Conservation (phyloP, 2,113 vertebrate species). For the Nothocercus julius region DNA sequence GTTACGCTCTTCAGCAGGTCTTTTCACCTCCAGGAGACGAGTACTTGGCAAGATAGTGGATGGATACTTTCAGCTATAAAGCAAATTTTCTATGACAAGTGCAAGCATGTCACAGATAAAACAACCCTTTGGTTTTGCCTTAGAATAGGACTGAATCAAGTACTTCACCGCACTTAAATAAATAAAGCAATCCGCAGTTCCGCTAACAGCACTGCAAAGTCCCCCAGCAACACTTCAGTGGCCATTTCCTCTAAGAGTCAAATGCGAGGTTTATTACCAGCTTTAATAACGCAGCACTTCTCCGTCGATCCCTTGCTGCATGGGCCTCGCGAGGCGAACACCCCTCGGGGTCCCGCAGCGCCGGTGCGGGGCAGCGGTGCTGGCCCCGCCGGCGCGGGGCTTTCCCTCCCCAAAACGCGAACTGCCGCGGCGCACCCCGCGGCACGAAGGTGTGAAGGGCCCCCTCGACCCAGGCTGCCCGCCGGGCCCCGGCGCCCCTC, state of each 20-base stretch:
- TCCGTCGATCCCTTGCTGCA: background rate
- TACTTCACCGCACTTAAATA: background rate
- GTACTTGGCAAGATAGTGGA: background rate
- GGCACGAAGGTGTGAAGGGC: too few relatives aligned
- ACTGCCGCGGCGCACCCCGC: too few relatives aligned
- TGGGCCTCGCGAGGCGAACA: background rate
- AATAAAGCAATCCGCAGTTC: background rate
- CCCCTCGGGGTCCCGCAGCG: too few relatives aligned
- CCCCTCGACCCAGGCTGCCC: too few relatives aligned
- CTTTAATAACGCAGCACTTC: background rate
- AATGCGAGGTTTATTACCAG: background rate
- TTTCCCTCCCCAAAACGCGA: too few relatives aligned
- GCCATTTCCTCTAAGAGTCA: background rate
- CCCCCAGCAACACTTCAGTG: background rate
- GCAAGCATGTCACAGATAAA: background rate
- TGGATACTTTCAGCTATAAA: background rate
- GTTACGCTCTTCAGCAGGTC: background rate
- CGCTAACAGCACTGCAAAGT: background rate
- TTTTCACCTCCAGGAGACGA: background rate
- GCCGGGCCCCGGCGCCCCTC: too few relatives aligned
- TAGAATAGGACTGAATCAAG: background rate
- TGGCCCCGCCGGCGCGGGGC: too few relatives aligned
- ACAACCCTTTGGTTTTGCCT: background rate
- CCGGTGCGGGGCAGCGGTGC: too few relatives aligned
- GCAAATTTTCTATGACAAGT: background rate